A percentile compares a stretch with the other conserved stretches of the same genome.
phyloP scores from a whole-genome alignment of 2,797 vertebrate genomes.

The Momotus momota region DNA sequence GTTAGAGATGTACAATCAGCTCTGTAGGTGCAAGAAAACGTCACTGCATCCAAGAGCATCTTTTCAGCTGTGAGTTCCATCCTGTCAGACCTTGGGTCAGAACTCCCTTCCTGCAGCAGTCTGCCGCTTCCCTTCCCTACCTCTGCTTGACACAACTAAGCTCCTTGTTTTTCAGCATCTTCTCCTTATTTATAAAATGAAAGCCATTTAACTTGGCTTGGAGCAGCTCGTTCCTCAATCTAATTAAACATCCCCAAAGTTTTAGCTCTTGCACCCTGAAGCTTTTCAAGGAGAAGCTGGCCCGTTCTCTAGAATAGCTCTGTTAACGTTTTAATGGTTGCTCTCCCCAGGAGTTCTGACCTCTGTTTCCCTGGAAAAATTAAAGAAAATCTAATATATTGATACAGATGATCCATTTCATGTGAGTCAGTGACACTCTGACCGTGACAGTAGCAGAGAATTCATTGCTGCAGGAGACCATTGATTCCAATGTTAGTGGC shows the following conservation, averaged over 20 bases:
- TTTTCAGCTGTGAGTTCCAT: neutral
- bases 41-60: neutral
- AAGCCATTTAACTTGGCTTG: neutral
- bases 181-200: neutral
- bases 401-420: slow-evolving; percentile 28
- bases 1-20: neutral
- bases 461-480: slow-evolving; percentile 22
- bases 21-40: neutral
- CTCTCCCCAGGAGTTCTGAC: slow-evolving; percentile 7
- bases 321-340: slow-evolving; percentile 9
- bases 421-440: neutral
- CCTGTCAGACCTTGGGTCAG: neutral
- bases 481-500: neutral
- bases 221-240: neutral
- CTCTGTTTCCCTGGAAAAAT: slow-evolving; percentile 41
- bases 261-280: neutral
- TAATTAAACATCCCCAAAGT: neutral
- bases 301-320: neutral
- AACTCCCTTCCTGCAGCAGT: neutral
- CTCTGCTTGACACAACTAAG: neutral
- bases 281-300: neutral
- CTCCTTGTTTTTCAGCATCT: neutral
- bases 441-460: neutral
- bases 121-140: neutral
- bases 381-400: slow-evolving; percentile 38